Conservation (phyloP, 2,113 vertebrate genomes). For the Mormyrus lacerda region DNA sequence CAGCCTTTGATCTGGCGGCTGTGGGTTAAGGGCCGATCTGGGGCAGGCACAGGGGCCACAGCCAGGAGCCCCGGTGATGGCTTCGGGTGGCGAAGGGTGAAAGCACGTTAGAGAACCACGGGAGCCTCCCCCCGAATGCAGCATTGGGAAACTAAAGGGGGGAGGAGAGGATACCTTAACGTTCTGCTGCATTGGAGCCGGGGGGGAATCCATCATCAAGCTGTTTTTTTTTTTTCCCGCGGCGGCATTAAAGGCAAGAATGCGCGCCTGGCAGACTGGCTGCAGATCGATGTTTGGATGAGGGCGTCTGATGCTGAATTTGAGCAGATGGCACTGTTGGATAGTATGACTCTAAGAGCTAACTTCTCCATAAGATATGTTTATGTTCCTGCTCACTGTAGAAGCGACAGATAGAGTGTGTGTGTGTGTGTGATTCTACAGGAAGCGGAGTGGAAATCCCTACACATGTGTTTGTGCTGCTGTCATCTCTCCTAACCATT, state of each 20-base stretch:
- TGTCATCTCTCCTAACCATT: not conserved
- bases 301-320: not conserved
- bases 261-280: not conserved
- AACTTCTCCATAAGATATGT: not conserved
- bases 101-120: not conserved
- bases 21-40: not conserved
- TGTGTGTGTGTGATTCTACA: not conserved
- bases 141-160: not conserved
- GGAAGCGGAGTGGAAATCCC: not conserved
- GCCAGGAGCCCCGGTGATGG: not conserved
- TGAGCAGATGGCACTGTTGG: not conserved
- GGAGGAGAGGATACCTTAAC: not conserved
- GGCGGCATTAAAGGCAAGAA: not conserved
- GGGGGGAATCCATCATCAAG: not conserved
- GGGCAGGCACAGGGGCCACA: not conserved
- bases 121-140: not conserved
- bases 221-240: not conserved
- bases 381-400: not conserved
- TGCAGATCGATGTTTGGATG: not conserved
- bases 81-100: not conserved
- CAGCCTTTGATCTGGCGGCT: not conserved
- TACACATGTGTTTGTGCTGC: not conserved
- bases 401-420: not conserved
- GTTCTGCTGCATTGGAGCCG: not conserved
- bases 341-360: not conserved